phyloP scores from a whole-genome alignment of 2,113 vertebrate species.

The Gasterosteus nipponicus region DNA sequence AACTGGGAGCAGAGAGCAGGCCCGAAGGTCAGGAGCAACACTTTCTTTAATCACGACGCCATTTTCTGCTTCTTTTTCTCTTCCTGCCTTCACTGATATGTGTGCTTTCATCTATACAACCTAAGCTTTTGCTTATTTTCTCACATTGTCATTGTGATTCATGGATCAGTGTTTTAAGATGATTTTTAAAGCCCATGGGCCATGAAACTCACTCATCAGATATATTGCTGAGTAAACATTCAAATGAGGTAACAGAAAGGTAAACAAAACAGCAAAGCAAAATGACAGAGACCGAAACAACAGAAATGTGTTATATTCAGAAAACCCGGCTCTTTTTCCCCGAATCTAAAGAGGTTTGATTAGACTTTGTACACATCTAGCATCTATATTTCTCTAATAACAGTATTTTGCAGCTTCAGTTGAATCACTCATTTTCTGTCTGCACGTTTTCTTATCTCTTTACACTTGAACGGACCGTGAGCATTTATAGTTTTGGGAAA shows the following conservation, averaged over 20 bases:
- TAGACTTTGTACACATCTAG: background rate
- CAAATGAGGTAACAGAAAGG: slow-evolving; percentile 42
- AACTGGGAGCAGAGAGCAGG: slow-evolving; percentile 55
- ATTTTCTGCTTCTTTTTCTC: slow-evolving; percentile 29
- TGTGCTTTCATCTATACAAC: background rate
- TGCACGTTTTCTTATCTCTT: slow-evolving; percentile 27
- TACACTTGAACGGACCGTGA: slow-evolving; percentile 29
- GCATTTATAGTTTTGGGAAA: slow-evolving; percentile 21
- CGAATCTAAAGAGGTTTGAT: slow-evolving; percentile 1
- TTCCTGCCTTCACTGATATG: background rate
- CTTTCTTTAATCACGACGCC: slow-evolving; percentile 3
- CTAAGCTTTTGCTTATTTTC: slow-evolving; percentile 21
- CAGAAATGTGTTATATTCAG: background rate
- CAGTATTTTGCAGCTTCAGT: slow-evolving; percentile 19
- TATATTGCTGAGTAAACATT: slow-evolving; percentile 55
- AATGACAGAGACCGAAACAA: slow-evolving; percentile 22
- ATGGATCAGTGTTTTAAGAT: slow-evolving; percentile 39
- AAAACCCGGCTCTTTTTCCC: background rate
- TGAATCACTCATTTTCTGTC: slow-evolving; percentile 21
- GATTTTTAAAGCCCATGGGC: slow-evolving; percentile 50
- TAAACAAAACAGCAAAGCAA: slow-evolving; percentile 64
- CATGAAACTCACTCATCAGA: slow-evolving; percentile 66
- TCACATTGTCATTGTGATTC: slow-evolving; percentile 43
- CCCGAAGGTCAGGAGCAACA: slow-evolving; percentile 63
- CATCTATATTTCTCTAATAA: slow-evolving; percentile 22